A percentile compares a stretch with the other conserved stretches of the same genome.
These are phyloP conservation scores for Syngnathus typhle DNA, from an alignment of 2,113 vertebrate species.

Conservation along the genomic window DNA sequence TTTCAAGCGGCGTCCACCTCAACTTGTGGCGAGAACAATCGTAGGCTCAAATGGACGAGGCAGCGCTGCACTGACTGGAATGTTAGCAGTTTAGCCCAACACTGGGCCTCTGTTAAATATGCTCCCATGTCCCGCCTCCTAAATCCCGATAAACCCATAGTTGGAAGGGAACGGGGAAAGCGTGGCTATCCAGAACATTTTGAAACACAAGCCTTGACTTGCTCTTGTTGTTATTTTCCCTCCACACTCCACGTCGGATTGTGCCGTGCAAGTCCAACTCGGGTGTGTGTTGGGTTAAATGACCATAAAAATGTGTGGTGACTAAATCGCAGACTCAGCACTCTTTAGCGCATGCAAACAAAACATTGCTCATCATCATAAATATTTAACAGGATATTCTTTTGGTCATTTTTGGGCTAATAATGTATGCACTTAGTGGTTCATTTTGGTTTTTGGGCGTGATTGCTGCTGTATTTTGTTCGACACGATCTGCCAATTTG, in stretches of 20 bases:
- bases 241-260: not conserved
- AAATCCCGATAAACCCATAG: constrained; percentile 55
- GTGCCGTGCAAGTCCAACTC: no score
- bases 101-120: constrained; percentile 50
- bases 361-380: no score
- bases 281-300: no score
- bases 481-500: no score
- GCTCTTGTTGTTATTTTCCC: not conserved
- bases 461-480: no score
- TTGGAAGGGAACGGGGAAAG: constrained; percentile 28
- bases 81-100: constrained; percentile 43
- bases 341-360: no score
- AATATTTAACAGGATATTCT: no score
- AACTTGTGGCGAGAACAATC: constrained; percentile 37
- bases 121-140: constrained; percentile 40
- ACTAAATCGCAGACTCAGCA: no score
- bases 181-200: constrained; percentile 13
- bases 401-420: no score
- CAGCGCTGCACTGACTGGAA: constrained; percentile 43
- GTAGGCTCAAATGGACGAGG: constrained; percentile 23
- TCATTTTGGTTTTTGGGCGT: no score
- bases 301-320: no score
- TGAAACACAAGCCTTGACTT: constrained; percentile 10
- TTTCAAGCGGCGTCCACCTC: constrained; percentile 10
- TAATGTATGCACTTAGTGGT: no score